These are phyloP conservation scores for Saimiri boliviensis DNA, from an alignment of 2,113 vertebrate genomes.

Conservation along the genomic window DNA sequence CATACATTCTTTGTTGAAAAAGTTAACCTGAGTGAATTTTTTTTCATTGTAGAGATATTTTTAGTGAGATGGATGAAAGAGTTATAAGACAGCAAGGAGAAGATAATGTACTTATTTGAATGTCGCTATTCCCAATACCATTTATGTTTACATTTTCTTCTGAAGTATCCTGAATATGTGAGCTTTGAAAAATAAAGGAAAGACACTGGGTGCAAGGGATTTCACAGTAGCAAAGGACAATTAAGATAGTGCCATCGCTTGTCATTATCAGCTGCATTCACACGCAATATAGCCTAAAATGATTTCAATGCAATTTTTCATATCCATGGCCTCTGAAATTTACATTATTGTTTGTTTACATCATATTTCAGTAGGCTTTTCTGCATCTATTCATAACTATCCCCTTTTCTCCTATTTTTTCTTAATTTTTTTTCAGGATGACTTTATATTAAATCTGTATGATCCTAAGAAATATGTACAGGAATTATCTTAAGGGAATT, in stretches of 20 bases:
- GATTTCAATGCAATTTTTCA: neutral
- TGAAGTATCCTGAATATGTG: neutral
- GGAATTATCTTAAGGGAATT: neutral
- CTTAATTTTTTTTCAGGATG: neutral
- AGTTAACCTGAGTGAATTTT: neutral
- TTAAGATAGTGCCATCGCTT: neutral
- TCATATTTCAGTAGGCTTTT: neutral
- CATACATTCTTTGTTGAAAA: neutral
- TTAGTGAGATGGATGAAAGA: neutral
- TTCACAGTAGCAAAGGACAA: neutral
- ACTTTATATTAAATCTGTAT: neutral
- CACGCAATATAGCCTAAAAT: neutral
- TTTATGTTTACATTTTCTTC: constrained; percentile 29
- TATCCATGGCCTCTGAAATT: neutral
- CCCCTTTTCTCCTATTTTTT: neutral
- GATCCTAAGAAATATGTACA: neutral
- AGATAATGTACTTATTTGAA: neutral
- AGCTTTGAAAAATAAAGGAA: constrained; percentile 43
- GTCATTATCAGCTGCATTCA: neutral
- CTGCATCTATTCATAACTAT: neutral
- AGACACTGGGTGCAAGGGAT: neutral
- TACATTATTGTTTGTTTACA: neutral
- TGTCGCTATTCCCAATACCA: neutral
- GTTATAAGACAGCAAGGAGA: neutral
- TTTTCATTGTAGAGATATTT: neutral